These are phyloP conservation scores for Uloborus plumipes DNA, from an alignment of 2,888 invertebrate species.

Conservation along the genomic window DNA sequence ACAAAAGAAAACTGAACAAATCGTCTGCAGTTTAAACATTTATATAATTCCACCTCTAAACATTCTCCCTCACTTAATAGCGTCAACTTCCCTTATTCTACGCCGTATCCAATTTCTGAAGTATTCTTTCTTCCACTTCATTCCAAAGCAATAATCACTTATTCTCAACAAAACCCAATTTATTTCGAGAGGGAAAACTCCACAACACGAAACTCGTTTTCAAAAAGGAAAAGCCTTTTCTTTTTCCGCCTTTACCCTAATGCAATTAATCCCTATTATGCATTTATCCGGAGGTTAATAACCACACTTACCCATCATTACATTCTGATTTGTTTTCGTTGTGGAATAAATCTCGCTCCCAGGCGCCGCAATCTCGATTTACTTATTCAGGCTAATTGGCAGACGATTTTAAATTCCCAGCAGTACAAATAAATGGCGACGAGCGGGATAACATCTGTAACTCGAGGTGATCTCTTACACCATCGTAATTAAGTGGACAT, in stretches of 20 bases:
- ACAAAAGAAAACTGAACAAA: too few species aligned
- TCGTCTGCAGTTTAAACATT: too few species aligned
- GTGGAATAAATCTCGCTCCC: conserved; percentile 21
- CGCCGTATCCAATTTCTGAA: too few species aligned
- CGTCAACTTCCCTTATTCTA: too few species aligned
- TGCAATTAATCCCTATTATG: conserved; percentile 41
- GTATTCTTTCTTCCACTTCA: too few species aligned
- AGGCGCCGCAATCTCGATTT: conserved; percentile 12
- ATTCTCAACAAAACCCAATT: too few species aligned
- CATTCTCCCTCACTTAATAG: too few species aligned
- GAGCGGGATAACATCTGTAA: conserved; percentile 28
- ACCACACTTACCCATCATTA: conserved; percentile 31
- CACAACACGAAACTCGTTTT: too few species aligned
- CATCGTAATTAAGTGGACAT: conserved; percentile 14
- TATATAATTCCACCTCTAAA: too few species aligned
- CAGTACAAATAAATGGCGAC: not conserved
- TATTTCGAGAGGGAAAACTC: too few species aligned
- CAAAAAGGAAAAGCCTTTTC: too few species aligned
- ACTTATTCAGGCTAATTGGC: conserved; percentile 50
- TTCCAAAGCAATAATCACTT: too few species aligned
- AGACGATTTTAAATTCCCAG: conserved; percentile 16
- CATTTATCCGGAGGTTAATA: conserved; percentile 34
- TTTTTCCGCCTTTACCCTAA: not conserved
- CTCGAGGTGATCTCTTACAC: conserved; percentile 4
- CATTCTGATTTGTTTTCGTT: conserved; percentile 20